Percentiles rank a stretch among this genome's conserved stretches.
Evolutionary conservation across 2,797 vertebrate species (phyloP).

Genomic region (Rhynchotus rufescens): DNA sequence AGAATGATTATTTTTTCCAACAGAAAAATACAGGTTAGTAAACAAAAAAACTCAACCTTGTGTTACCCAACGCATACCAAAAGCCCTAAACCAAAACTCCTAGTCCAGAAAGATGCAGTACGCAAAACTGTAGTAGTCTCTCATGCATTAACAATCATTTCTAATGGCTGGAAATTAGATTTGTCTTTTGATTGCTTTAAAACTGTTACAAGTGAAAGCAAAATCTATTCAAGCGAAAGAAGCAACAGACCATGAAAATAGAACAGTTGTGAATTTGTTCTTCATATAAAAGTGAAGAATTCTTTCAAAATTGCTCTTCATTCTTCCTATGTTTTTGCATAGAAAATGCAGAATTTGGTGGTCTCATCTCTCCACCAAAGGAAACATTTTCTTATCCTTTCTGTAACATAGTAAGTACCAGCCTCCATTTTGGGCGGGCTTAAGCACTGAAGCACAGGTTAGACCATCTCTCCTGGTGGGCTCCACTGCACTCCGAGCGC

Average conservation of each 20-base stretch:
- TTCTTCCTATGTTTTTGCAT: slow-evolving; percentile 4
- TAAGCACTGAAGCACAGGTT: fast-evolving
- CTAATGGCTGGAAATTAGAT: slow-evolving; percentile 62
- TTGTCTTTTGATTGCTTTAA: slow-evolving; percentile 70
- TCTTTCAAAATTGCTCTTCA: slow-evolving; percentile 42
- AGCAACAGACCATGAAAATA: slow-evolving; percentile 54
- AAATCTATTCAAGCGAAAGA: slow-evolving; percentile 66
- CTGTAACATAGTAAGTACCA: background rate
- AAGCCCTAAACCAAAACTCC: slow-evolving; percentile 46
- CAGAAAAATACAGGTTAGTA: background rate
- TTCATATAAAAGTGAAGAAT: slow-evolving; percentile 40
- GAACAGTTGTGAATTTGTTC: slow-evolving; percentile 38
- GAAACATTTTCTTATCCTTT: background rate
- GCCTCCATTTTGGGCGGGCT: background rate
- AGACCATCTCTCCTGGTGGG: background rate
- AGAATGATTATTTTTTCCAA: background rate
- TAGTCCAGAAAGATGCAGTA: background rate
- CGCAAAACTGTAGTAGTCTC: slow-evolving; percentile 15
- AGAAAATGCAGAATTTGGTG: background rate
- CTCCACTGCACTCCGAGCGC: background rate
- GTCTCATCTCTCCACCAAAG: background rate
- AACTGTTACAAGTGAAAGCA: slow-evolving; percentile 65
- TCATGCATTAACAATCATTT: slow-evolving; percentile 58
- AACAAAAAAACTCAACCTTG: background rate
- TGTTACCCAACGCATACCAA: background rate